Evolutionary conservation across 2,797 vertebrate species (phyloP), one percentile per base, ranked within the genome.

Genomic region (Hypotaenidia okinawae): DNA sequence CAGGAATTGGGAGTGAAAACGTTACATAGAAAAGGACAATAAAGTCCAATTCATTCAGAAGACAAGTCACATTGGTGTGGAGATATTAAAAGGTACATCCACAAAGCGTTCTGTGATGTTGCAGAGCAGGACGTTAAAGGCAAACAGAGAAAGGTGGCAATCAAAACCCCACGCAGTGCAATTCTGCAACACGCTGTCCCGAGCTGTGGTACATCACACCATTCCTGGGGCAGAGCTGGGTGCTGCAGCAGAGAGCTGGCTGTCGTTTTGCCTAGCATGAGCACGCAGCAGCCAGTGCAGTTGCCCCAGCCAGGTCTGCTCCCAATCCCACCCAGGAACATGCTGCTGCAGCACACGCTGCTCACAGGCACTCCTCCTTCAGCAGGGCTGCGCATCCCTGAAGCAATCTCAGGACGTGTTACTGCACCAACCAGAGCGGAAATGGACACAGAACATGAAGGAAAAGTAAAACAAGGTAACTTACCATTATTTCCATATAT

Each of bases 341-440:
- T 15, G 1, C 1, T 6, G 81, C 55, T n/a, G 22, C 41, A 11
- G 3, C 7, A 0, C 0, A 3, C 9, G 13, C 2, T 9, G 47
- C 32, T 14, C 55, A 9, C 12, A 33, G 70, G 37, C 24, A 11
- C 13, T 22, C 54, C 30, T 18, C 8, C 13, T 3, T 21, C 59
- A 16, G 35, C 22, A 37, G 13, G 19, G 5, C 62, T 30, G 59
- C 0, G 4, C 1, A 0, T 2, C 4, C 22, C n/a, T 17, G 5
- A 11, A 23, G 62, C 27, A 30, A 35, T 33, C 23, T 25, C 47
- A 39, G 28, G 30, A 49, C 51, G 52, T 61, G 7, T 8, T 3
- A 25, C 52, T 27, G 59, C 27, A 28, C 3, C 2, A 35, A 24
- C 37, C 6, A 16, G 24, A 21, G 66, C 51, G 62, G 23, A 62